Percentiles rank a stretch among this genome's conserved stretches.
phyloP scores from a whole-genome alignment of 64 coral and sea anemone species.

The Hydrozoanthus tunicans region DNA sequence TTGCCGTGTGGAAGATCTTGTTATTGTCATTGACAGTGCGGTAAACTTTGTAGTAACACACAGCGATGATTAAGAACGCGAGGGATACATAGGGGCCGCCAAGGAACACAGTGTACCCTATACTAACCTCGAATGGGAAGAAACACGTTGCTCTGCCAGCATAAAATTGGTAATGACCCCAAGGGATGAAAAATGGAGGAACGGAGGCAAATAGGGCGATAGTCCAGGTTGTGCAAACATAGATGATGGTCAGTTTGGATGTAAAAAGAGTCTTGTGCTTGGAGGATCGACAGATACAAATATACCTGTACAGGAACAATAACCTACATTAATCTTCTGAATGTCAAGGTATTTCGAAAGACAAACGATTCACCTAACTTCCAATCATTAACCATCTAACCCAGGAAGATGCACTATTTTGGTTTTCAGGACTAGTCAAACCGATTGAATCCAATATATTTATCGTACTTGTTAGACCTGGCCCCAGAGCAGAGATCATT shows the following conservation, averaged over 20 bases:
- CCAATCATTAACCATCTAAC: no score
- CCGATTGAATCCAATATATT: no score
- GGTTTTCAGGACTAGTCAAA: no score
- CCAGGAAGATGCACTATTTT: no score
- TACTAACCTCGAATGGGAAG: conserved; percentile 48
- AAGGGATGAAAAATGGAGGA: conserved; percentile 34
- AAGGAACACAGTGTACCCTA: conserved; percentile 30
- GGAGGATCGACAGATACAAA: conserved; percentile 40
- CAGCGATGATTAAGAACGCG: conserved; percentile 27
- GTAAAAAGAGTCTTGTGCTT: conserved; percentile 38
- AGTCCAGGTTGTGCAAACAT: conserved; percentile 21
- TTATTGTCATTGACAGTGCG: conserved; percentile 23
- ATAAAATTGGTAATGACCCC: conserved; percentile 47
- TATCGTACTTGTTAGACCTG: no score
- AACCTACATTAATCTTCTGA: not conserved
- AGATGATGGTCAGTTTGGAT: not conserved
- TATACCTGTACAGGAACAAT: not conserved
- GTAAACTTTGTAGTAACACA: conserved; percentile 47
- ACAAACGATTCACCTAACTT: not conserved
- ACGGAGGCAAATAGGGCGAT: conserved; percentile 37
- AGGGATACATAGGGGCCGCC: conserved; percentile 10
- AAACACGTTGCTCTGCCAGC: conserved; percentile 38
- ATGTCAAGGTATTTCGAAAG: not conserved
- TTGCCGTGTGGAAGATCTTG: conserved; percentile 12
- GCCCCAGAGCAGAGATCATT: no score